phyloP scores from a whole-genome alignment of 2,113 vertebrate species.

The human (Homo sapiens) region DNA sequence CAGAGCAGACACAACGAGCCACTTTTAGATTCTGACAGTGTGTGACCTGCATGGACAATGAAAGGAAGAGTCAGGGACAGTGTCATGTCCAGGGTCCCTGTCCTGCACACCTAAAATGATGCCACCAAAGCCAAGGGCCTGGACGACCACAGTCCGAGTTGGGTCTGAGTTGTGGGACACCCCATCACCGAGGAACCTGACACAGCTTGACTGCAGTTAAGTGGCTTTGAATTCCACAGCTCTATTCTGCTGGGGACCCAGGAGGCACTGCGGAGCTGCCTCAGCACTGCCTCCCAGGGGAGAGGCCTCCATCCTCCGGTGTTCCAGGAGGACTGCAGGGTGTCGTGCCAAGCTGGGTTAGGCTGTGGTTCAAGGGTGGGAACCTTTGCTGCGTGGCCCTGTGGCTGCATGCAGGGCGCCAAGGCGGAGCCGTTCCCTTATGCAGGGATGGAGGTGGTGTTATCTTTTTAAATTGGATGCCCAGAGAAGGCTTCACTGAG shows the following conservation, averaged over 20 bases:
- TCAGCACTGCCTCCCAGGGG: not conserved
- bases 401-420: not conserved
- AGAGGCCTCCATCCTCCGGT: not conserved
- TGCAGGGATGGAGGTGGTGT: too few species aligned
- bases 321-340: too few species aligned
- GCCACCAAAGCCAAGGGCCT: not conserved
- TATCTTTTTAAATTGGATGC: not conserved
- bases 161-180: not conserved
- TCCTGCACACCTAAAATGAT: not conserved
- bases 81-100: too few species aligned
- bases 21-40: not conserved
- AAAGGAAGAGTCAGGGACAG: not conserved
- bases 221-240: not conserved
- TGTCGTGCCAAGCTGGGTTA: too few species aligned
- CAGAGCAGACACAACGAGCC: not conserved
- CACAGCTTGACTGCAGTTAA: not conserved
- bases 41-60: not conserved
- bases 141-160: not conserved
- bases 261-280: not conserved
- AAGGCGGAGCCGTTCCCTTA: not conserved
- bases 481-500: not conserved
- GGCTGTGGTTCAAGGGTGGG: too few species aligned
- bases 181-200: not conserved
- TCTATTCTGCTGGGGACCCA: not conserved
- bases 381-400: not conserved